Conservation (phyloP, 2,888 invertebrate genomes). For the Altica lythri region DNA sequence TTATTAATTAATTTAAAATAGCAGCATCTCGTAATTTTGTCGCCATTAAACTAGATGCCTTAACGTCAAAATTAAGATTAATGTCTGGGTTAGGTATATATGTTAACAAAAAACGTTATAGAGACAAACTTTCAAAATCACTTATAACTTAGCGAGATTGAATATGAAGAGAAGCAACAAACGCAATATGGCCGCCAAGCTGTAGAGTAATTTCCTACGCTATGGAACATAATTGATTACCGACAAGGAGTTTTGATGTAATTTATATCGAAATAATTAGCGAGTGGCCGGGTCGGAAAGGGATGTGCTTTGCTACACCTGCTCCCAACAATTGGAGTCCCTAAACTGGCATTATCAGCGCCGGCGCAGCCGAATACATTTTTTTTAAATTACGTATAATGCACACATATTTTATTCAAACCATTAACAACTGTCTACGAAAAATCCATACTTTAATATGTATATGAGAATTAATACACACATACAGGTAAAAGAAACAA, state of each 20-base stretch:
- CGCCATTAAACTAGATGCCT: conserved; percentile 5
- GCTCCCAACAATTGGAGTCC: conserved; percentile 38
- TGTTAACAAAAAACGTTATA: conserved; percentile 4
- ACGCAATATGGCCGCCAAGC: not conserved
- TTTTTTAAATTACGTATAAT: too few species aligned
- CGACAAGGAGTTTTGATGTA: conserved; percentile 52
- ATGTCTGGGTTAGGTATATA: conserved; percentile 21
- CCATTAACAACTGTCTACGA: too few species aligned
- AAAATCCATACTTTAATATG: too few species aligned
- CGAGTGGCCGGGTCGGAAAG: conserved; percentile 49
- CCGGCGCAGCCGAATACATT: too few species aligned
- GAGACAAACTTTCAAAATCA: conserved; percentile 19
- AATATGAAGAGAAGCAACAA: conserved; percentile 1
- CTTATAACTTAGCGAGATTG: conserved; percentile 15
- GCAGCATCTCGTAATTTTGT: conserved; percentile 14
- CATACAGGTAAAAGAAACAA: too few species aligned
- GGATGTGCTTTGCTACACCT: conserved; percentile 46
- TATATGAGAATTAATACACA: too few species aligned
- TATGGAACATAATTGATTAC: conserved; percentile 52
- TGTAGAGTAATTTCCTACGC: conserved; percentile 40
- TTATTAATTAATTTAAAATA: conserved; percentile 22
- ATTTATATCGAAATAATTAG: conserved; percentile 56
- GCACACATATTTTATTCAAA: too few species aligned
- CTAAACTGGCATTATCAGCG: too few species aligned
- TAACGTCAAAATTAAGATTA: conserved; percentile 24